Evolutionary conservation across 2,888 invertebrate genomes (phyloP), one percentile per base, ranked within the genome.

Genomic region (Actias luna): DNA sequence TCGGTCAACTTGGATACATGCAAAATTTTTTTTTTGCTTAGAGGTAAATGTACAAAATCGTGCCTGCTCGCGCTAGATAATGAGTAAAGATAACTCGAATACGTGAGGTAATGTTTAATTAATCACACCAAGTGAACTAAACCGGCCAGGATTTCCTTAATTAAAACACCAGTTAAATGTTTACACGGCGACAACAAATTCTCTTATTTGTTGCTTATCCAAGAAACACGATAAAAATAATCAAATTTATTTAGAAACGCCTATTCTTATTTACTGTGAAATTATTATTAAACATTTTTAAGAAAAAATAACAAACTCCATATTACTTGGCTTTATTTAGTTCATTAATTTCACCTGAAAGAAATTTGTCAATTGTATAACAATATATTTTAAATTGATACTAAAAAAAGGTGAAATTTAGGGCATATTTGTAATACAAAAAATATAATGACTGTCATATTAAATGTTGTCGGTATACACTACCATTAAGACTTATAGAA

Each of bases 21-120:
- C 42, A 61, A 61, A 55, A 39, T 31, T 61, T 42, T 42, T 22
- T 57, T 57, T 61, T 61, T 61, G 31, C 29, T 61, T 42, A 29
- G 31, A 57, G 42, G 42, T 58, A 61, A 58, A 55, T 58, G 62
- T 82, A 78, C 79, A 78, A 79, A 85, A 85, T 88, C 88, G 87
- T 85, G 87, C 84, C 79, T 77, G 74, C 66, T 60, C 71, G 69
- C 82, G 80, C 79, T 86, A 87, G 89, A 89, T 89, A 89, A 87
- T 85, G 84, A 82, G 79, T 72, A 69, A 64, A 83, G 89, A 87
- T 88, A 85, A 79, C 66, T 65, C 64, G 71, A 69, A 67, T 81
- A 82, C 83, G 82, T 79, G 83, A 82, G 82, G 81, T 67, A 78
- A 67, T 71, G 75, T 74, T 84, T 85, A 87, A 87, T 87, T 88